Evolutionary conservation across 2,113 vertebrate genomes (phyloP), one percentile per base, ranked within the genome.

Genomic region (Ia io): DNA sequence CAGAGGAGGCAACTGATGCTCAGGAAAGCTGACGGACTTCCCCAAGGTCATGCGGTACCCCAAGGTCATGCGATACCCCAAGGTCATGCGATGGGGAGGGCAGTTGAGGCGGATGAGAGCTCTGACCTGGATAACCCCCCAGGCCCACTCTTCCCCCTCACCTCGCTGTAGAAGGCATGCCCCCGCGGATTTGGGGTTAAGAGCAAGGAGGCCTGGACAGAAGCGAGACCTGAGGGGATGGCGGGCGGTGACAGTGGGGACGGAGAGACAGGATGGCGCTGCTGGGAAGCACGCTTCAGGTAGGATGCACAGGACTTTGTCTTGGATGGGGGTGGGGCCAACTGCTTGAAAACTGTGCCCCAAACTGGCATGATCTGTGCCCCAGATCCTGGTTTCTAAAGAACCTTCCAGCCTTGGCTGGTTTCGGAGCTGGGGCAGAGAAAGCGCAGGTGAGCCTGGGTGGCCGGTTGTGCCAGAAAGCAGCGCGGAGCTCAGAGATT

Each of bases 321-420:
- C 70, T 65, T 65, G 37, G 32, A 95, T 42, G 71, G 20, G 49
- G 70, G 28, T 53, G 91, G 47, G 40, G 44, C 44, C 96, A 84
- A 67, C 13, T 56, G 7, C 53, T 51, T 63, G 42, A 44, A 76
- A 51, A 49, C 8, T 53, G 8, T 77, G 44, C 88, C 37, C 35
- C 80, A 61, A 79, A 73, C 71, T 61, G 77, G 37, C 37, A 76
- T 63, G 73, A 47, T 93, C 32, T 40, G 20, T 91, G 73, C n/a
- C 74, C 82, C 42, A 89, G 49, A 94, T 76, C 79, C 77, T 94
- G 51, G 61, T 69, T 96, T 89, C 91, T 88, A 91, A 93, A 73
- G 90, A 90, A 85, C 49, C 88, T 14, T 92, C 85, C 28, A 63
- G 12, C 42, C 28, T 88, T 84, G 90, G n/a, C 71, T 80, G 14